Conservation (phyloP, 2,113 vertebrate genomes). For the Cinclus mexicanus region DNA sequence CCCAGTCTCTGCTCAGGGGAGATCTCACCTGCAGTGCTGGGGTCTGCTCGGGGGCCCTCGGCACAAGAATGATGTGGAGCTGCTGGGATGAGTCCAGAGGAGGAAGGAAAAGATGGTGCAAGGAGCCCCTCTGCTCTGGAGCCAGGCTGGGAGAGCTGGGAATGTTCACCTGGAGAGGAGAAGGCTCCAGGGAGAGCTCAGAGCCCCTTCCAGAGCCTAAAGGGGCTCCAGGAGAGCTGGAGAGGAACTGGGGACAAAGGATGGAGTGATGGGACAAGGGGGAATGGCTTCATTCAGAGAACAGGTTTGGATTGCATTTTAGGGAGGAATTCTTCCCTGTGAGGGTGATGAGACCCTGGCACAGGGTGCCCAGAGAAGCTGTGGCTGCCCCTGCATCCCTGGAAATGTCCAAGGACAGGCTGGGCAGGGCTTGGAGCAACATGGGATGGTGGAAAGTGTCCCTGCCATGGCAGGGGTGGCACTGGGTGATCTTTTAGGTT, state of each 20-base stretch:
- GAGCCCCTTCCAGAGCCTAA: neutral
- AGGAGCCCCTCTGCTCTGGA: neutral
- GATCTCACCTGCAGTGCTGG: neutral
- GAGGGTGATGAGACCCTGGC: fast-evolving
- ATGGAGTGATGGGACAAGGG: fast-evolving
- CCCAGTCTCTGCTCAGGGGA: too few relatives aligned
- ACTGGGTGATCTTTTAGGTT: fast-evolving
- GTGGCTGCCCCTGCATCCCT: neutral
- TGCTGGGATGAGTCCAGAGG: neutral
- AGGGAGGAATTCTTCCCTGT: neutral
- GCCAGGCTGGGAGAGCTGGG: neutral
- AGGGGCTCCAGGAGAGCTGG: neutral
- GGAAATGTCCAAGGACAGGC: neutral
- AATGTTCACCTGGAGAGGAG: fast-evolving
- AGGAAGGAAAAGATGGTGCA: neutral
- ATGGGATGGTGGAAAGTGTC: fast-evolving
- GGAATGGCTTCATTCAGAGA: fast-evolving
- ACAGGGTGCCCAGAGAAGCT: neutral
- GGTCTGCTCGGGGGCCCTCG: neutral
- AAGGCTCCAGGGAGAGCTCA: neutral
- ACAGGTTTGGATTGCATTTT: fast-evolving
- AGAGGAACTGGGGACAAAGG: neutral
- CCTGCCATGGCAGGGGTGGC: too few relatives aligned
- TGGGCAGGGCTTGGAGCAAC: fast-evolving
- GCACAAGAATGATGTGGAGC: too few relatives aligned